phyloP scores from a whole-genome alignment of 2,797 vertebrate genomes.

The Sebastes nivosus region DNA sequence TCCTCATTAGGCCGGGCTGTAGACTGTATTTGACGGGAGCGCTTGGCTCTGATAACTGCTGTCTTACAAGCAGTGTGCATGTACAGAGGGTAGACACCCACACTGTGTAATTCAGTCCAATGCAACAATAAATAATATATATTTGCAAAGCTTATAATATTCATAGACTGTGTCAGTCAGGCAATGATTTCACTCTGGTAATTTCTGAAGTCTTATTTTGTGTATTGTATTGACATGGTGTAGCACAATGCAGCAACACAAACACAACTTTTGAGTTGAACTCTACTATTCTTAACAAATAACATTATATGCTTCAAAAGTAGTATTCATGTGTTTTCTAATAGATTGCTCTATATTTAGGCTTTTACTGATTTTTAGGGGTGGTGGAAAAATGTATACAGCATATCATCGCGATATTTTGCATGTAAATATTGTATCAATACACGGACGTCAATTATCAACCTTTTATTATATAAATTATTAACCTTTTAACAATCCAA shows the following conservation, averaged over 20 bases:
- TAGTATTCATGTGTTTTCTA: background rate
- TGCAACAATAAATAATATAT: background rate
- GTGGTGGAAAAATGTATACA: too few relatives aligned
- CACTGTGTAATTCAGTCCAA: background rate
- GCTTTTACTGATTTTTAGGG: background rate
- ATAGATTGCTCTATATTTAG: background rate
- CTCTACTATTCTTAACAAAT: background rate
- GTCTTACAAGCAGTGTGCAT: constrained; percentile 28
- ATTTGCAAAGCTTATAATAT: background rate
- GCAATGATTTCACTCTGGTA: background rate
- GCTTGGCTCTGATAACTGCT: constrained; percentile 55
- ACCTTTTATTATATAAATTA: too few relatives aligned
- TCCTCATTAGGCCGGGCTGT: constrained; percentile 75
- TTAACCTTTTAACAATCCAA: too few relatives aligned
- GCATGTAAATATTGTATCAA: too few relatives aligned
- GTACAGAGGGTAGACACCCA: constrained; percentile 4
- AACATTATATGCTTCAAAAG: background rate
- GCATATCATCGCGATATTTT: too few relatives aligned
- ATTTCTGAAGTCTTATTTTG: background rate
- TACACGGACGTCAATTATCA: too few relatives aligned
- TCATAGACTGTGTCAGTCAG: background rate
- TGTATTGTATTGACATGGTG: background rate
- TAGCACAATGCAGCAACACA: background rate
- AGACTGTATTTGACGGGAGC: constrained; percentile 52
- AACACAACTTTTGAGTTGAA: background rate